phyloP scores from a whole-genome alignment of 2,797 vertebrate species.

The Enteromius argenteus region DNA sequence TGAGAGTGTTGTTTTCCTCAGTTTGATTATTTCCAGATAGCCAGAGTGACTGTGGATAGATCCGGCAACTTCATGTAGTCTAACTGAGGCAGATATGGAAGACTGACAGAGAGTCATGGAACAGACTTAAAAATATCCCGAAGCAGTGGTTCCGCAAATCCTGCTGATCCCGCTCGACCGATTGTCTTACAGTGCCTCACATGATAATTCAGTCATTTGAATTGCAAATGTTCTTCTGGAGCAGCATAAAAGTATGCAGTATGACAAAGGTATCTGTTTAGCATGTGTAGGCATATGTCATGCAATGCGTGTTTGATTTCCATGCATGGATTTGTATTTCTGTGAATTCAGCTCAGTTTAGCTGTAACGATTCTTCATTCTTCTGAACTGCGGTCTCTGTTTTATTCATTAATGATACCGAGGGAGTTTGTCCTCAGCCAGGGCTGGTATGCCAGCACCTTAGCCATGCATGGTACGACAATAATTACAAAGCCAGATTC shows the following conservation, averaged over 20 bases:
- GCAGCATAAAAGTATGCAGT: neutral
- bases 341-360: constrained; percentile 21
- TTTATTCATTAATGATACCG: constrained; percentile 48
- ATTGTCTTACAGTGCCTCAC: neutral
- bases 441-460: constrained; percentile 29
- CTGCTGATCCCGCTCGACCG: neutral
- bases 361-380: neutral
- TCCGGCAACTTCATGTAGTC: constrained; percentile 15
- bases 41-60: constrained; percentile 14
- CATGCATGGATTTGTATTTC: constrained; percentile 22
- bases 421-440: constrained; percentile 36
- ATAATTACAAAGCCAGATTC: constrained; percentile 54
- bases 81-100: constrained; percentile 40
- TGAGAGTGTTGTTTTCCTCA: constrained; percentile 36
- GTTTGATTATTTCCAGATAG: constrained; percentile 53
- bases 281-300: constrained; percentile 23
- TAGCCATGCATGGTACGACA: constrained; percentile 40
- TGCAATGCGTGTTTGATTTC: constrained; percentile 14
- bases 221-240: constrained; percentile 13
- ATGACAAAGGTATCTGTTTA: constrained; percentile 6
- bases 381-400: constrained; percentile 38
- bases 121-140: constrained; percentile 34
- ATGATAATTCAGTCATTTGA: constrained; percentile 39
- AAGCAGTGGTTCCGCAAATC: constrained; percentile 1
- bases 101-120: constrained; percentile 23